Evolutionary conservation across 2,797 vertebrate genomes (phyloP).

Genomic region (Sciaenops ocellatus): DNA sequence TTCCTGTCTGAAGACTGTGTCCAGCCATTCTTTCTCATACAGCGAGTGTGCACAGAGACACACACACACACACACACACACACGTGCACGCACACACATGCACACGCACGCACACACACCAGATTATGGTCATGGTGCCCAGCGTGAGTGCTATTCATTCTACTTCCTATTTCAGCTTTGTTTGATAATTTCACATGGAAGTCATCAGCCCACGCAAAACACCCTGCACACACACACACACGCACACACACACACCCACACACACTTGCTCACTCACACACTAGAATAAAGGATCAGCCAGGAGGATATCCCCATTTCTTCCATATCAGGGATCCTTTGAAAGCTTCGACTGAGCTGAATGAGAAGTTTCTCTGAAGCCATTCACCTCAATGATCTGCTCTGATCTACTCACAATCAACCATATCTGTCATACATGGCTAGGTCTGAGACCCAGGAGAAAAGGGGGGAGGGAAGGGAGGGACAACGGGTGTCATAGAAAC

Average conservation of each 20-base stretch:
- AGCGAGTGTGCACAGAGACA: conserved; percentile 20
- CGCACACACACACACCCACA: conserved; percentile 48
- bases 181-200: conserved; percentile 81
- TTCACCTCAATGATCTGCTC: conserved; percentile 78
- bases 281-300: conserved; percentile 69
- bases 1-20: conserved; percentile 65
- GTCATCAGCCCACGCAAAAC: conserved; percentile 69
- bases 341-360: conserved; percentile 65
- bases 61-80: conserved; percentile 53
- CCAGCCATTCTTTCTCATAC: conserved; percentile 22
- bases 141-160: conserved; percentile 76
- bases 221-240: conserved; percentile 41
- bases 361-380: conserved; percentile 71
- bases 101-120: conserved; percentile 56
- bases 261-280: conserved; percentile 44
- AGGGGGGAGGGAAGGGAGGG: too few species aligned
- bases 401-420: conserved; percentile 75
- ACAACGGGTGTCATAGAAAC: not conserved
- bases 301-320: conserved; percentile 78
- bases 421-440: conserved; percentile 80
- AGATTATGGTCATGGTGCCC: conserved; percentile 74
- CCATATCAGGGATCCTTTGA: conserved; percentile 75
- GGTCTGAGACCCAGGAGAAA: conserved; percentile 40
- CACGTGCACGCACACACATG: conserved; percentile 48
- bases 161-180: conserved; percentile 81